Base-by-base conservation (phyloP, 2,888 invertebrate species). In the Sceliomorpha sp. region DNA sequence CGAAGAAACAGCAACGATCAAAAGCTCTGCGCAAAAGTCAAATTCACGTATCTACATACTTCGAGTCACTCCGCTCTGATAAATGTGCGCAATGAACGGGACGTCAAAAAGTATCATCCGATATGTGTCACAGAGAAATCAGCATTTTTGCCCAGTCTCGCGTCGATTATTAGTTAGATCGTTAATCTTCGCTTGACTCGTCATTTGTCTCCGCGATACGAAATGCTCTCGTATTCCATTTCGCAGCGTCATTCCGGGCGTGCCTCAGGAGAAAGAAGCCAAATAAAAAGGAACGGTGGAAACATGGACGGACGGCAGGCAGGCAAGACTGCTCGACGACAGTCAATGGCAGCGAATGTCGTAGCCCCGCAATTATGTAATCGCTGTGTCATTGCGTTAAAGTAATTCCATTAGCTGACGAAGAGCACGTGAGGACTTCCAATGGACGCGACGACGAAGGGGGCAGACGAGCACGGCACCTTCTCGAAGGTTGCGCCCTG, bases 381-480 rank as follows among this genome's bases (percentile, higher is more conserved):
- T 85, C 85, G 86, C 85, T 86, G 84, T 85, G 87, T 87, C 87
- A 87, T 81, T 83, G 82, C 79, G 81, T 78, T 81, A 83, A 82
- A 85, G 85, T 85, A 83, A 85, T 85, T 86, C 81, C 85, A 86
- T 86, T 86, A 84, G 81, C 77, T 73, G 80, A 79, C 79, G 79
- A 67, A 63, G 62, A 59, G 53, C 63, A 42, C 50, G 36, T 53
- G 60, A 58, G 56, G 24, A 37, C 7, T 50, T 42, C 45, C 32
- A 48, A 42, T 34, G 32, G 34, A 39, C 34, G 14, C 27, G 12
- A 39, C 17, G n/a, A 14, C 27, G n/a, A 31, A 10, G 27, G 45
- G 14, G 51, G 37, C 12, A 44, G 17, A 15, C n/a, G 42, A 24
- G 50, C 10, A 26, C 24, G 37, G 51, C 50, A 51, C 45, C 55